Base-by-base conservation (phyloP, 2,113 vertebrate genomes). In the Solea senegalensis region DNA sequence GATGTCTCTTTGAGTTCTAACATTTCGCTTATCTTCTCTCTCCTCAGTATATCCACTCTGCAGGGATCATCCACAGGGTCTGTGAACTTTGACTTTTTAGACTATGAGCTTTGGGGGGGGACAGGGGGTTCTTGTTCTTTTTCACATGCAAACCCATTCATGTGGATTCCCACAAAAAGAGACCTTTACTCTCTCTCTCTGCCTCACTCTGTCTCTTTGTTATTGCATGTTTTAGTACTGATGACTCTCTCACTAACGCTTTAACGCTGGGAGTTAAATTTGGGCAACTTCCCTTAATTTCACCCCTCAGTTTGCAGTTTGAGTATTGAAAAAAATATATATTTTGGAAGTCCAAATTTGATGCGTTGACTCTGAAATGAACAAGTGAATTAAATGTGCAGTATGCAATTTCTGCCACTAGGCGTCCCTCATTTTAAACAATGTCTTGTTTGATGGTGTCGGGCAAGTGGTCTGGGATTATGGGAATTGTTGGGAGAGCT, bases 31-130 rank as follows among this genome's bases (percentile, higher is more conserved):
- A 0, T 73, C 8, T 75, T 67, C n/a, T 88, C 48, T 91, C 78
- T 88, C 77, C 63, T 12, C 93, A 99, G 98, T 99, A 99, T 55
- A 99, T 99, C 91, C 98, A 99, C 44, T 96, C 96, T 0, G 95
- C 97, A 2, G 98, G 98, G 80, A 92, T 99, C 93, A 95, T 99
- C 85, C 98, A 99, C 88, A 95, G 98, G 94, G 98, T 99, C 89
- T 89, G 97, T 94, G 50, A 74, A 28, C 88, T 89, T 59, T 89
- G 65, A 89, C 56, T 79, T 78, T 27, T 80, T 26, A 78, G 62
- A 55, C 82, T 72, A 58, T 72, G 69, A 76, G 52, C 61, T 54
- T 51, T 69, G 46, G 76, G 87, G 77, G 85, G 77, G 39, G 7
- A 1, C 2, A 77, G 21, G 45, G 57, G 69, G 76, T 14, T 58